A percentile compares a stretch with the other conserved stretches of the same genome.
Conservation (phyloP, 2,113 vertebrate genomes). For the Gobiocypris rarus region DNA sequence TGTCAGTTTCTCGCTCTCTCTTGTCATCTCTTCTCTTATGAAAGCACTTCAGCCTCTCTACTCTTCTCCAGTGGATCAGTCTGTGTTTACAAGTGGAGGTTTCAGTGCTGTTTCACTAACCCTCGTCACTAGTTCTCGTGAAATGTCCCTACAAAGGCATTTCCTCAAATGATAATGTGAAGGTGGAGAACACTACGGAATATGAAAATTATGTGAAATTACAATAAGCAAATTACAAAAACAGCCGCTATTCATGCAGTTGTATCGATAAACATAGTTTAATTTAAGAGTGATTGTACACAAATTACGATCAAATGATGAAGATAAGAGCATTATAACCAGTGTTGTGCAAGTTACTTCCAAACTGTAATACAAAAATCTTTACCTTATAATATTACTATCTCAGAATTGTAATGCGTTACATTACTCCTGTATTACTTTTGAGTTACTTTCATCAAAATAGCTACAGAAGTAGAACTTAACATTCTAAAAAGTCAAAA, state of each 20-base stretch:
- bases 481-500: too few relatives aligned
- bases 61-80: slow-evolving; percentile 1
- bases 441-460: too few relatives aligned
- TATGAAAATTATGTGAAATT: neutral
- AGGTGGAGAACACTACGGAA: neutral
- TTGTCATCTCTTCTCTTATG: neutral
- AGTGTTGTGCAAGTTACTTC: too few relatives aligned
- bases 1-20: neutral
- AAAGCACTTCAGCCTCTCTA: neutral
- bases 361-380: too few relatives aligned
- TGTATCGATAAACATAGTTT: neutral
- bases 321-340: neutral
- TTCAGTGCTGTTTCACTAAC: neutral
- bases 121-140: neutral
- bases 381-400: too few relatives aligned
- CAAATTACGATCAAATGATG: neutral
- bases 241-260: neutral
- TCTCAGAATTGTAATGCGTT: too few relatives aligned
- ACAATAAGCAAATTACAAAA: neutral
- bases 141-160: neutral
- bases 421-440: too few relatives aligned
- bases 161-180: neutral
- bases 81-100: neutral
- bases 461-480: too few relatives aligned
- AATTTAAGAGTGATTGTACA: too few relatives aligned